A percentile compares a stretch with the other conserved stretches of the same genome.
These are phyloP conservation scores for Halesus radiatus DNA, from an alignment of 1,140 invertebrate genomes.

Conservation along the genomic window DNA sequence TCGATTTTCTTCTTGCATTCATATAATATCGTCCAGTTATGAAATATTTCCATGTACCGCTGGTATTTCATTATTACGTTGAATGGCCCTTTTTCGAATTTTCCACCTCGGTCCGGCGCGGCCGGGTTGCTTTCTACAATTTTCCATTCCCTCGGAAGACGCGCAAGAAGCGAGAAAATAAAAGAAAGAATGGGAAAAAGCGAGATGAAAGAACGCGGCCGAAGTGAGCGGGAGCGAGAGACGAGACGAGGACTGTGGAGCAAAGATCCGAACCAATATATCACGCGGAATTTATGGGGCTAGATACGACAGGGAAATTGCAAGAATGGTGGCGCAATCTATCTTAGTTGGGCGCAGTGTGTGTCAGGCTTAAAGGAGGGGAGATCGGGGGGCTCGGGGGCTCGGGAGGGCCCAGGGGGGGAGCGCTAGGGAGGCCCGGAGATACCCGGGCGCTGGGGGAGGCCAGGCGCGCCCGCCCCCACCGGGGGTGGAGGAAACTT, in stretches of 20 bases:
- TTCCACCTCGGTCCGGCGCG: conserved; percentile 39
- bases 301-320: conserved; percentile 85
- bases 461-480: not conserved
- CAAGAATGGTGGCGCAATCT: conserved; percentile 84
- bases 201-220: conserved; percentile 6
- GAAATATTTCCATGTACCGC: conserved; percentile 28
- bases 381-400: conserved; percentile 42
- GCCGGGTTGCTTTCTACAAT: conserved; percentile 45
- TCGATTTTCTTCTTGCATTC: not conserved
- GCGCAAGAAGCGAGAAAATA: conserved; percentile 57
- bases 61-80: conserved; percentile 42
- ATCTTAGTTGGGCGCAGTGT: conserved; percentile 73
- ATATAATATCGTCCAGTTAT: conserved; percentile 11
- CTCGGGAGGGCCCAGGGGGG: not conserved
- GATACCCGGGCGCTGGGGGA: not conserved
- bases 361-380: conserved; percentile 59
- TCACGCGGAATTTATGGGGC: conserved; percentile 81
- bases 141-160: conserved; percentile 52
- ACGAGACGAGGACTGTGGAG: conserved; percentile 65
- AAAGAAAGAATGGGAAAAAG: conserved; percentile 51
- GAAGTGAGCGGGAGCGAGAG: conserved; percentile 14
- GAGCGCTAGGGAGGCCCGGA: not conserved
- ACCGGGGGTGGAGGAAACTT: conserved; percentile 63
- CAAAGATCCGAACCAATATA: conserved; percentile 80
- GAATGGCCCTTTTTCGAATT: conserved; percentile 36